Evolutionary conservation across 2,113 vertebrate species (phyloP).

Genomic region (Ellobius talpinus): DNA sequence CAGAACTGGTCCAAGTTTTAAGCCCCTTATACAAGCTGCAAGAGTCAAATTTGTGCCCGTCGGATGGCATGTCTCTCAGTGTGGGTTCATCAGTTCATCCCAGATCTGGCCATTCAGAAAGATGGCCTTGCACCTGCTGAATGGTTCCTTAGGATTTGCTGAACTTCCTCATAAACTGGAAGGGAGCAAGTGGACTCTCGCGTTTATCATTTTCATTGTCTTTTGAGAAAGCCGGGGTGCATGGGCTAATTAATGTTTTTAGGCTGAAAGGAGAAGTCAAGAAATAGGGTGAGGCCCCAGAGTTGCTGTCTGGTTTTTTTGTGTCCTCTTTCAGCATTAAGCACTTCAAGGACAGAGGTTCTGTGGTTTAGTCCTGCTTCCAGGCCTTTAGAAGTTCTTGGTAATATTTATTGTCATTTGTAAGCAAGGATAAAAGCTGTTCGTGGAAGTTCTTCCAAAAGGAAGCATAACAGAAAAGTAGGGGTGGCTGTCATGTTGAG

Average conservation of each 20-base stretch:
- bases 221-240: background rate
- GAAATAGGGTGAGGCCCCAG: background rate
- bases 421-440: background rate
- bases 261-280: background rate
- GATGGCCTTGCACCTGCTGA: slow-evolving; percentile 60
- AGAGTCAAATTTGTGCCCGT: slow-evolving; percentile 67
- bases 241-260: background rate
- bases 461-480: background rate
- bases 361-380: background rate
- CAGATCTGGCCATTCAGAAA: slow-evolving; percentile 57
- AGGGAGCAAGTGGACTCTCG: slow-evolving; percentile 64
- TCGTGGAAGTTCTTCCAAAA: background rate
- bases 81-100: slow-evolving; percentile 64
- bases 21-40: slow-evolving; percentile 73
- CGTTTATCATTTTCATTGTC: slow-evolving; percentile 62
- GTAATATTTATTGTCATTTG: background rate
- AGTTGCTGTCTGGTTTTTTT: background rate
- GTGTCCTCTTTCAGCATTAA: background rate
- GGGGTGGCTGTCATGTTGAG: background rate
- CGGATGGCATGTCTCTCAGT: slow-evolving; percentile 72
- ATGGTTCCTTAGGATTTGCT: slow-evolving; percentile 63
- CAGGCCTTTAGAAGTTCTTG: background rate
- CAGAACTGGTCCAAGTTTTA: slow-evolving; percentile 81
- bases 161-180: slow-evolving; percentile 68
- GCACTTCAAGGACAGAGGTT: background rate